phyloP scores from a whole-genome alignment of 2,113 vertebrate species.

The Uropsilus gracilis region DNA sequence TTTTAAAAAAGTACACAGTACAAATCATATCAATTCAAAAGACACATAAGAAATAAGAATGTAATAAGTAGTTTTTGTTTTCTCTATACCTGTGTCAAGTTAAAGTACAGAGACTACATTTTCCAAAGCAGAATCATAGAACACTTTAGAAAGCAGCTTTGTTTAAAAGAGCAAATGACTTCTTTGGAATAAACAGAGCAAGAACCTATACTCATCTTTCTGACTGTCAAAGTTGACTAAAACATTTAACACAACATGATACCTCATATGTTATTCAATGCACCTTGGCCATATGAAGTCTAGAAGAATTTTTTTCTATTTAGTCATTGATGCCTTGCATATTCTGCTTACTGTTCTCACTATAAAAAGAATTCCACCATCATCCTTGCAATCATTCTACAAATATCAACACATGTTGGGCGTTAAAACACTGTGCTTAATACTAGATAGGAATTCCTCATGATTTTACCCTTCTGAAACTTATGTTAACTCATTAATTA shows the following conservation, averaged over 20 bases:
- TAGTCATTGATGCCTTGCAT: not conserved
- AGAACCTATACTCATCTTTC: not conserved
- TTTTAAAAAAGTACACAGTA: not conserved
- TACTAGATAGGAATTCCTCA: not conserved
- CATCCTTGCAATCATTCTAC: not conserved
- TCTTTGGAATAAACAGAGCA: slow-evolving; percentile 6
- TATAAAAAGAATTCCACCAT: not conserved
- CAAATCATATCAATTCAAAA: slow-evolving; percentile 17
- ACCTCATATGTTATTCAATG: not conserved
- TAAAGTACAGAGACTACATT: not conserved
- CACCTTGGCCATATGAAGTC: not conserved
- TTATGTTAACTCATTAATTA: not conserved
- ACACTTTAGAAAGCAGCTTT: slow-evolving; percentile 37
- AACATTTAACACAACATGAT: not conserved
- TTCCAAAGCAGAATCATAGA: not conserved
- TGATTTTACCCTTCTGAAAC: not conserved
- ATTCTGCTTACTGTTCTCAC: not conserved
- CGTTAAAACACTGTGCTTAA: not conserved
- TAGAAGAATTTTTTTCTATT: not conserved
- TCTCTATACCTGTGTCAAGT: not conserved
- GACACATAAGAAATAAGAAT: not conserved
- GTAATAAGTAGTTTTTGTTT: not conserved
- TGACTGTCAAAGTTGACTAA: not conserved
- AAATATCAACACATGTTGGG: not conserved
- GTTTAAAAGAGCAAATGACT: not conserved